Base-by-base conservation (phyloP, 2,797 vertebrate genomes). In the Arctocebus calabarensis region DNA sequence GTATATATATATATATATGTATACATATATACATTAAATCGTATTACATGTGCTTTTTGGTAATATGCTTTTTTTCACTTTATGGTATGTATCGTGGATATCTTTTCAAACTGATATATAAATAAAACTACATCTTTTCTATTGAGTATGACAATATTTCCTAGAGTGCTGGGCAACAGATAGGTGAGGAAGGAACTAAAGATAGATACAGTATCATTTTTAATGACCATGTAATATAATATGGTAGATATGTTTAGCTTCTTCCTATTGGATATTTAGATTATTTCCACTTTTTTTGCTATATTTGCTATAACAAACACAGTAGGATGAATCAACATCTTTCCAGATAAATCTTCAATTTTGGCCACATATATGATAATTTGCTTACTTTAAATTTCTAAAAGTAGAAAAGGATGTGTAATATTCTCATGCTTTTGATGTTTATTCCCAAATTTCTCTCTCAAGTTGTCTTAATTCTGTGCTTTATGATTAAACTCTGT, bases 401-500 rank as follows among this genome's bases (percentile, higher is more conserved):
- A 45, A 86, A 74, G 52, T 82, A 27, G 34, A 34, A 79, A 89
- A 37, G 19, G 68, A 59, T 57, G 61, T 52, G 64, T 64, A 48
- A 84, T 57, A 40, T 23, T 48, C 81, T 90, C 68, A 75, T 23
- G 16, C 8, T 43, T 86, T 52, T 23, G 22, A 32, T 71, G 7
- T 88, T 89, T 74, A 62, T 95, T 91, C 59, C 52, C 59, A 86
- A 75, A 79, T 64, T 89, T 10, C 25, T 91, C n/a, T 87, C 81
- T 66, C 64, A 14, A n/a, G 0, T 52, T 79, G 7, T 93, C 64
- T 84, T 82, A 70, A 86, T 89, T 97, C 45, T 81, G 27, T 92
- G 52, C 75, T 94, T 95, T 79, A 40, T 88, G 57, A 64, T 83
- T 89, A 75, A 93, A 81, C 17, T 62, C 73, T 91, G 20, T 71